Evolutionary conservation across 2,797 vertebrate genomes (phyloP), one percentile per base, ranked within the genome.

Genomic region (Hemibagrus guttatus): DNA sequence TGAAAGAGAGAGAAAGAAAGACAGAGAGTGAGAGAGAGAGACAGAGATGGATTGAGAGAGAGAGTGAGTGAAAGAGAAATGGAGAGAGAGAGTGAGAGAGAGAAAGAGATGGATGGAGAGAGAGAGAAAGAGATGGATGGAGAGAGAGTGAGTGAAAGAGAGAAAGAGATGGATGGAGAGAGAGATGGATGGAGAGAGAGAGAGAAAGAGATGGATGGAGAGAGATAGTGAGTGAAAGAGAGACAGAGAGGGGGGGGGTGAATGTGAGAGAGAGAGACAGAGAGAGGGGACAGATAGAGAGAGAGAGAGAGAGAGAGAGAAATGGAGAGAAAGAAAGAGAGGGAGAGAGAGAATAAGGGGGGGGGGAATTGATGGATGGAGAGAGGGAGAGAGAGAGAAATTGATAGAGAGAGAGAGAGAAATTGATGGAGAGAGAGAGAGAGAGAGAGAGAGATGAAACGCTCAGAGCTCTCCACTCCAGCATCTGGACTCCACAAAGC

Each of bases 281-380:
- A 49, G 46, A 49, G 46, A 39, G 8, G 46, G 8, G 46, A 49
- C 7, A 49, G 46, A 49, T 1, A 49, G 46, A 49, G 46, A 8
- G 7, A 49, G 46, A 49, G 46, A 49, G 46, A 49, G 46, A 49
- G 46, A 49, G 46, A 49, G 46, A 49, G 4, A 39, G 35, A 39
- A 4, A 39, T 1, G 4, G 35, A 39, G 56, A 85, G 84, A 85
- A 26, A 49, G 46, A 49, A 6, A 49, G 46, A 49, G 46, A 64
- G 66, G 19, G 63, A 72, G 71, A 28, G n/a, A 64, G 54, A n/a
- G 63, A 72, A 59, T 85, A 81, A 81, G 71, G 76, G 71, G 8
- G 46, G 8, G 46, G 8, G 46, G 8, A 9, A 49, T n/a, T n/a
- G n/a, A n/a, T n/a, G n/a, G 46, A 49, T 5, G 1, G 7, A 49